These are phyloP conservation scores for Lateolabrax maculatus DNA, from an alignment of 2,797 vertebrate genomes.

Conservation along the genomic window DNA sequence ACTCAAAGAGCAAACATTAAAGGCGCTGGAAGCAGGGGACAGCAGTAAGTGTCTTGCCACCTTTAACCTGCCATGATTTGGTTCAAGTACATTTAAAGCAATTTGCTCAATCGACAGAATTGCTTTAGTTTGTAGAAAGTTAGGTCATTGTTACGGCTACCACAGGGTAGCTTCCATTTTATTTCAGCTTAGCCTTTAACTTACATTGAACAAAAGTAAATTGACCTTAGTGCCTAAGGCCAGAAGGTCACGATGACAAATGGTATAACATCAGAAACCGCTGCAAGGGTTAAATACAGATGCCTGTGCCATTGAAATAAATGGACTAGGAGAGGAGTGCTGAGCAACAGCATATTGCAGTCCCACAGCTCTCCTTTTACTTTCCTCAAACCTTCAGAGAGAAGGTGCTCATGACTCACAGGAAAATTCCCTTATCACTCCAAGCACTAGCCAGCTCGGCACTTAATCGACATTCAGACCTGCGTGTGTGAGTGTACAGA, in stretches of 20 bases:
- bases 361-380: constrained; percentile 58
- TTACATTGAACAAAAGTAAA: constrained; percentile 53
- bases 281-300: constrained; percentile 72
- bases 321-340: constrained; percentile 59
- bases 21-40: constrained; percentile 53
- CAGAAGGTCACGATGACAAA: constrained; percentile 64
- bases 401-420: constrained; percentile 74
- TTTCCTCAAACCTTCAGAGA: constrained; percentile 68
- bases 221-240: constrained; percentile 53
- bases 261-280: constrained; percentile 43
- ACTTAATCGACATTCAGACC: constrained; percentile 67
- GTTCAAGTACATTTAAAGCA: constrained; percentile 45
- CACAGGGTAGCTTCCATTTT: constrained; percentile 61
- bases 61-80: constrained; percentile 48
- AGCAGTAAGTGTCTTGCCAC: constrained; percentile 58
- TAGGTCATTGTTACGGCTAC: constrained; percentile 34
- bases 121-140: constrained; percentile 41
- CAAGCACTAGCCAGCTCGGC: constrained; percentile 70
- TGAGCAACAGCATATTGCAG: constrained; percentile 68
- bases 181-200: constrained; percentile 53
- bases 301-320: constrained; percentile 59
- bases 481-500: constrained; percentile 44
- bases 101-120: constrained; percentile 41
- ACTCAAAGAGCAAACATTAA: constrained; percentile 68
- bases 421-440: constrained; percentile 78